These are phyloP conservation scores for Saguinus midas DNA, from an alignment of 2,113 vertebrate species.

Conservation along the genomic window DNA sequence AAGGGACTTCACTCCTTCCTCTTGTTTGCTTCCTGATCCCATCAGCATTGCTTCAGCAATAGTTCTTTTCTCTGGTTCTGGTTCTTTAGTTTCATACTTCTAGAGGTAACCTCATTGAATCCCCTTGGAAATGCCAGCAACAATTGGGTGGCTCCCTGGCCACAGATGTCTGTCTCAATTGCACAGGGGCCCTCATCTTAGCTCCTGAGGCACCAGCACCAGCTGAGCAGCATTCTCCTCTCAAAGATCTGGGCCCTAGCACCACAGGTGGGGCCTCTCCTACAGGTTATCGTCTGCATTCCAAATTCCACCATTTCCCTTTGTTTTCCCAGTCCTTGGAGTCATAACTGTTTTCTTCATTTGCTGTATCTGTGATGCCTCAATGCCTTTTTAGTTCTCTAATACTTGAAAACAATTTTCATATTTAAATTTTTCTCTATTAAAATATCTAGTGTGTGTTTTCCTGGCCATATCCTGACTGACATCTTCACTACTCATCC, in stretches of 20 bases:
- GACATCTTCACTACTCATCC: neutral
- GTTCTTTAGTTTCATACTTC: neutral
- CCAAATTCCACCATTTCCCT: neutral
- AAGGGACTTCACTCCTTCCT: neutral
- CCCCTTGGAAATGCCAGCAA: neutral
- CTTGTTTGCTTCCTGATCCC: neutral
- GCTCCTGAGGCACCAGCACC: neutral
- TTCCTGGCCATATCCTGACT: neutral
- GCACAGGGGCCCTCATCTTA: neutral
- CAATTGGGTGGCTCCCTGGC: neutral
- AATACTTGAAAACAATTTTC: neutral
- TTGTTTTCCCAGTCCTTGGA: neutral
- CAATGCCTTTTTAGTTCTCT: neutral
- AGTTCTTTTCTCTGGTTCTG: neutral
- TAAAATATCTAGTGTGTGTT: neutral
- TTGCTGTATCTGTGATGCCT: neutral
- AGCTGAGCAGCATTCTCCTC: neutral
- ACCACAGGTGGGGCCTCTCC: rapidly evolving
- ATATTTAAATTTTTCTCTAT: neutral
- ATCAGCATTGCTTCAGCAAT: neutral
- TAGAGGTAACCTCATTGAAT: neutral
- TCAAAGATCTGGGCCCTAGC: neutral
- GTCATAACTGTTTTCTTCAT: neutral
- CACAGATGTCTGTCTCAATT: neutral
- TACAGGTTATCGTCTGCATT: neutral